phyloP scores from a whole-genome alignment of 2,113 vertebrate genomes.

The Meles meles region DNA sequence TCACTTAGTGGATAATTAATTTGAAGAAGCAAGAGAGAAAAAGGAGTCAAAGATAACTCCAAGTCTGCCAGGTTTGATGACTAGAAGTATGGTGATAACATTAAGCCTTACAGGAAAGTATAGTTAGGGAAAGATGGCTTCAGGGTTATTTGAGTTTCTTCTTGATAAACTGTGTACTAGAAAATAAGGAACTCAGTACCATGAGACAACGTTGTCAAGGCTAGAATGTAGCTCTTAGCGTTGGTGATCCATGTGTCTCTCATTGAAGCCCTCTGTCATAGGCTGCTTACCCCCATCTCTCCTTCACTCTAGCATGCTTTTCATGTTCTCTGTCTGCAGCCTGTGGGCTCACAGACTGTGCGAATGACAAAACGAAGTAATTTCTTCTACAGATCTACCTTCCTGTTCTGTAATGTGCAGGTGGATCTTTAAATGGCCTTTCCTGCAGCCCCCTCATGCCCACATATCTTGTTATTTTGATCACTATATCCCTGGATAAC shows the following conservation, averaged over 20 bases:
- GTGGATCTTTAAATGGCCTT: background rate
- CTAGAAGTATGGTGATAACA: background rate
- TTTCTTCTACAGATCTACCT: background rate
- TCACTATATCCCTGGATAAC: background rate
- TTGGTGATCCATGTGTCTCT: background rate
- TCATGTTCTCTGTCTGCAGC: background rate
- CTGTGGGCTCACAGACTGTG: rapidly evolving
- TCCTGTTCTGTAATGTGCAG: background rate
- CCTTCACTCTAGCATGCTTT: background rate
- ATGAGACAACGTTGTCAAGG: background rate
- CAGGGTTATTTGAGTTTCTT: background rate
- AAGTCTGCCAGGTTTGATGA: background rate
- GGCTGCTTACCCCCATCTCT: background rate
- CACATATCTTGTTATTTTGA: background rate
- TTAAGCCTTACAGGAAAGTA: background rate
- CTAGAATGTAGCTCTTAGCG: background rate
- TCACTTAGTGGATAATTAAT: background rate
- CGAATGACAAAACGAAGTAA: background rate
- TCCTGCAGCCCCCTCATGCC: rapidly evolving
- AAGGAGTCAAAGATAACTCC: background rate
- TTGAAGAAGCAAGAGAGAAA: background rate
- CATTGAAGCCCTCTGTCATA: background rate
- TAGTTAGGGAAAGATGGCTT: background rate
- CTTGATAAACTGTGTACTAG: background rate
- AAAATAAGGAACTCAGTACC: background rate